phyloP scores from a whole-genome alignment of 2,888 invertebrate species.

The Labia minor region DNA sequence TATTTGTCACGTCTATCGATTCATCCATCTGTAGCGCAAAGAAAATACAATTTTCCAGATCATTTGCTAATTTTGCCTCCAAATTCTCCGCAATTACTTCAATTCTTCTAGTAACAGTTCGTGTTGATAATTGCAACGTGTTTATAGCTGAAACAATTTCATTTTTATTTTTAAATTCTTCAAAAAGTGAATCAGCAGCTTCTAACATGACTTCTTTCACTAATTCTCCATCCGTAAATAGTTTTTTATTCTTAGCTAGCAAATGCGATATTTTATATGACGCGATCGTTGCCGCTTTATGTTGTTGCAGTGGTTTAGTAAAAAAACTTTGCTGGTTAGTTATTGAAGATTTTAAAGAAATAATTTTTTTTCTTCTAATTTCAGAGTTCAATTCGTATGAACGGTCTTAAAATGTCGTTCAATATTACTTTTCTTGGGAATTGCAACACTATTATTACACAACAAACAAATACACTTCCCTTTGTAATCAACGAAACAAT shows the following conservation, averaged over 20 bases:
- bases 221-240: constrained; percentile 23
- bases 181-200: constrained; percentile 24
- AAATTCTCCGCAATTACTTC: background rate
- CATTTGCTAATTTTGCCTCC: background rate
- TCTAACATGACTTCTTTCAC: constrained; percentile 23
- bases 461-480: background rate
- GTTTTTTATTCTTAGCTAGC: constrained; percentile 22
- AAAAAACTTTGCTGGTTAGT: background rate
- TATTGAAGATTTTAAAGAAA: background rate
- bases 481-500: constrained; percentile 26
- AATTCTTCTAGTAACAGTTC: constrained; percentile 3
- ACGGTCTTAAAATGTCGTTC: constrained; percentile 26
- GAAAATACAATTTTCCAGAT: constrained; percentile 20
- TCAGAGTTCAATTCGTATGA: constrained; percentile 24
- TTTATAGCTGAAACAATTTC: constrained; percentile 29
- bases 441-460: constrained; percentile 23
- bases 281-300: background rate
- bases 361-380: background rate
- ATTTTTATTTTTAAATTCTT: constrained; percentile 28
- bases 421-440: constrained; percentile 26
- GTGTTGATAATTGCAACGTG: constrained; percentile 27
- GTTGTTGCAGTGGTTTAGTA: background rate
- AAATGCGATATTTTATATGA: constrained; percentile 23
- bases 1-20: constrained; percentile 21
- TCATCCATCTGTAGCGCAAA: constrained; percentile 25